phyloP scores from a whole-genome alignment of 2,888 invertebrate genomes.

The Colletes collaris region DNA sequence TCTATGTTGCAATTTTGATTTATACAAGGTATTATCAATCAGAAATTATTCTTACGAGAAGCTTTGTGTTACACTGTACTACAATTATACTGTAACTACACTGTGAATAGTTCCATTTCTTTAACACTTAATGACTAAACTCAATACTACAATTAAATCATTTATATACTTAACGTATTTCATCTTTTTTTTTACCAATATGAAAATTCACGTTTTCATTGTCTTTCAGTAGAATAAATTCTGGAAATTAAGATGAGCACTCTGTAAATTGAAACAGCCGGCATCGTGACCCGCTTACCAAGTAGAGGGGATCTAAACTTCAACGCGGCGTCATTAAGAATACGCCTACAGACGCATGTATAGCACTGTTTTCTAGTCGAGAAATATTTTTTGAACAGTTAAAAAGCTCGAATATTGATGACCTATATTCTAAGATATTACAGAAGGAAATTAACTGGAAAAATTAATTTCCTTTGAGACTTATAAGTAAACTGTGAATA shows the following conservation, averaged over 20 bases:
- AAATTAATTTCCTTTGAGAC: not conserved
- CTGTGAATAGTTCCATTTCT: too few relatives aligned
- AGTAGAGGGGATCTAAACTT: constrained; percentile 50
- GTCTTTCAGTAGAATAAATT: not conserved
- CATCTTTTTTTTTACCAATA: not conserved
- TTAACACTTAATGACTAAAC: not conserved
- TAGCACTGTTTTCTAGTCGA: constrained; percentile 25
- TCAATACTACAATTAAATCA: not conserved
- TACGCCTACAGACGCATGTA: constrained; percentile 45
- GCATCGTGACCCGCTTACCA: constrained; percentile 24
- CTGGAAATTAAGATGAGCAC: not conserved
- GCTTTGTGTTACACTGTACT: too few relatives aligned
- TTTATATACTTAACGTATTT: not conserved
- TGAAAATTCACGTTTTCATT: not conserved
- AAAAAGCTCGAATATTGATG: constrained; percentile 48
- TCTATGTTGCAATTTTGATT: too few relatives aligned
- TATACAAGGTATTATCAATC: too few relatives aligned
- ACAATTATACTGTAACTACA: too few relatives aligned
- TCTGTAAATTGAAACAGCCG: constrained; percentile 23
- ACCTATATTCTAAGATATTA: constrained; percentile 1
- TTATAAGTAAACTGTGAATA: constrained; percentile 20
- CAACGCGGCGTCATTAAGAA: constrained; percentile 59
- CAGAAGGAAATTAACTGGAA: not conserved
- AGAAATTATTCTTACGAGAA: too few relatives aligned
- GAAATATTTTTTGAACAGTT: constrained; percentile 36